Conservation (phyloP, 2,888 invertebrate species). For the Atethmia centrago region DNA sequence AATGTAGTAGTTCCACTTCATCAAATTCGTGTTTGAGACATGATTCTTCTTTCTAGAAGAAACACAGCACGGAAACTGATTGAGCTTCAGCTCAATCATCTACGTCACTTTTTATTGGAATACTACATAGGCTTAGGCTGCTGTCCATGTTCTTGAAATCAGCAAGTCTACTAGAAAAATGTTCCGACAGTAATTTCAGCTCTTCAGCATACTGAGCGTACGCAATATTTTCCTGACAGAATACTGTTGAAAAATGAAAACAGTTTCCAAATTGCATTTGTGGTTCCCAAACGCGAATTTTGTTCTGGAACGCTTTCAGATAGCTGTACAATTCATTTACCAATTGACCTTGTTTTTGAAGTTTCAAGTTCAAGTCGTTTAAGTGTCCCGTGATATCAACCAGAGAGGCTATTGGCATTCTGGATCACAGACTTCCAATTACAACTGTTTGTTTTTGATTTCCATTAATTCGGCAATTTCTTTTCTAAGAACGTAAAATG, state of each 20-base stretch:
- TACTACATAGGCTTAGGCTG: background rate
- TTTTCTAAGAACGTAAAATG: background rate
- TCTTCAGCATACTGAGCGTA: background rate
- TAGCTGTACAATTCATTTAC: background rate
- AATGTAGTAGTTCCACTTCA: background rate
- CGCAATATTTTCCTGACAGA: background rate
- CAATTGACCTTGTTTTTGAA: background rate
- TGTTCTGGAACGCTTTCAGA: conserved; percentile 5
- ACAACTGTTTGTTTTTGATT: background rate
- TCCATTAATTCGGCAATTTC: conserved; percentile 1
- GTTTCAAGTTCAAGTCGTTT: background rate
- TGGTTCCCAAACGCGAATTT: background rate
- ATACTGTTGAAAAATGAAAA: conserved; percentile 5
- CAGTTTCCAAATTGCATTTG: conserved; percentile 1
- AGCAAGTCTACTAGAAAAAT: conserved; percentile 4
- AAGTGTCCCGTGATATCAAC: conserved; percentile 3
- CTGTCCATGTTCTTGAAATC: conserved; percentile 1
- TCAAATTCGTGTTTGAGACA: background rate
- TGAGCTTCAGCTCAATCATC: too few species aligned
- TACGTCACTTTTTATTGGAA: conserved; percentile 4
- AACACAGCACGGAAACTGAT: too few species aligned
- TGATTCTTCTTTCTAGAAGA: too few species aligned
- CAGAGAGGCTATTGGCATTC: background rate
- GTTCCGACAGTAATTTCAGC: background rate
- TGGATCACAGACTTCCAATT: background rate